Evolutionary conservation across 2,113 vertebrate species (phyloP), one percentile per base, ranked within the genome.

Genomic region (Shinisaurus crocodilurus): DNA sequence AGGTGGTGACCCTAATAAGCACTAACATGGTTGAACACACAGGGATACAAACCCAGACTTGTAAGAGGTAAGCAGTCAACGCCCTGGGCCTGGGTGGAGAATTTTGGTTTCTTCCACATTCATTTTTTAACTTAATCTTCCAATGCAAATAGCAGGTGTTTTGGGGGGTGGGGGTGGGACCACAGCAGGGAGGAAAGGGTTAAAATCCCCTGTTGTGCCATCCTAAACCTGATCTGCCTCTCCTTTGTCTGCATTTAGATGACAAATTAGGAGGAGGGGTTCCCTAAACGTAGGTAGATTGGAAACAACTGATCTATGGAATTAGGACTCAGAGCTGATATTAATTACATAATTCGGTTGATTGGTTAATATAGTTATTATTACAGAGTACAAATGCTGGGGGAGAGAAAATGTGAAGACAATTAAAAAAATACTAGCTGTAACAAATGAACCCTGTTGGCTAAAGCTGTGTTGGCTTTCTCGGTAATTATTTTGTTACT

Each of bases 381-480:
- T 82, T 40, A 57, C 63, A 69, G 79, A 54, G 27, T 72, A 23
- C 2, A 48, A 69, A 29, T 48, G 65, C 18, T 3, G 6, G 20
- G 3, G n/a, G 23, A 7, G n/a, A 86, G 48, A 54, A 32, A 77
- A 79, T n/a, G 40, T 81, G 37, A 43, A 57, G 79, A 57, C 67
- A 82, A 43, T 82, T 79, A 27, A 3, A n/a, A n/a, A 70, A 88
- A 89, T 69, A n/a, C 15, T 57, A 43, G 48, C 34, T 23, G 65
- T 89, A 60, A 89, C 80, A 82, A 89, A 89, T 82, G 87, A 89
- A 72, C 25, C 32, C 79, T 72, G 34, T 82, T 57, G 77, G 77
- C 43, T 10, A 65, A 70, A 81, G 77, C 87, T 82, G n/a, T 48
- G n/a, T 82, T 40, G 25, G 10, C 57, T 82, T 82, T n/a, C 87